phyloP scores from a whole-genome alignment of 2,797 vertebrate species.

The Neosilurus hyrtlii region DNA sequence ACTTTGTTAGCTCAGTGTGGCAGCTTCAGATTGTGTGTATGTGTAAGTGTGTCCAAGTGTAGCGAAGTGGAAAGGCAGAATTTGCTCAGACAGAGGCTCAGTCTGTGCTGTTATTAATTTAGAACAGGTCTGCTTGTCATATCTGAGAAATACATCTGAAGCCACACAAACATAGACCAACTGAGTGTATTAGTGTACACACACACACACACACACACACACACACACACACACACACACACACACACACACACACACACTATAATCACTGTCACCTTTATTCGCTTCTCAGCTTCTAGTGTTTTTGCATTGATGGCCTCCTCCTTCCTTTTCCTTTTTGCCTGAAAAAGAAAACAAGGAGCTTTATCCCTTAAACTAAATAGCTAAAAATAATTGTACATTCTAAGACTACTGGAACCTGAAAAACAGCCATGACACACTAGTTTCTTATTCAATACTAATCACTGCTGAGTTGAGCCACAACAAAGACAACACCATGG shows the following conservation, averaged over 20 bases:
- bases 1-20: not conserved
- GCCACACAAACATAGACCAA: not conserved
- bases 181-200: not conserved
- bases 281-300: slow-evolving; percentile 92
- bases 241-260: no score
- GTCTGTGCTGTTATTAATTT: slow-evolving; percentile 9
- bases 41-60: not conserved
- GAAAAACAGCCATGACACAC: not conserved
- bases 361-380: slow-evolving; percentile 1
- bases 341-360: slow-evolving; percentile 75
- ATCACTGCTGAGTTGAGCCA: not conserved
- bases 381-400: not conserved
- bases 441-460: not conserved
- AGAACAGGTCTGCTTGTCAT: not conserved
- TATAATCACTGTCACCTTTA: slow-evolving; percentile 78
- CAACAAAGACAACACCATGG: not conserved
- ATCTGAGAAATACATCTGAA: not conserved
- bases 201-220: not conserved
- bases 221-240: not conserved
- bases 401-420: not conserved
- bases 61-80: slow-evolving; percentile 9
- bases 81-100: slow-evolving; percentile 7
- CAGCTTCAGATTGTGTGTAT: slow-evolving; percentile 8
- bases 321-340: slow-evolving; percentile 94
- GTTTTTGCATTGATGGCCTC: slow-evolving; percentile 95